Evolutionary conservation across 92 coral and sea anemone genomes (phyloP), one percentile per base, ranked within the genome.

Genomic region (Phenganax marumi): DNA sequence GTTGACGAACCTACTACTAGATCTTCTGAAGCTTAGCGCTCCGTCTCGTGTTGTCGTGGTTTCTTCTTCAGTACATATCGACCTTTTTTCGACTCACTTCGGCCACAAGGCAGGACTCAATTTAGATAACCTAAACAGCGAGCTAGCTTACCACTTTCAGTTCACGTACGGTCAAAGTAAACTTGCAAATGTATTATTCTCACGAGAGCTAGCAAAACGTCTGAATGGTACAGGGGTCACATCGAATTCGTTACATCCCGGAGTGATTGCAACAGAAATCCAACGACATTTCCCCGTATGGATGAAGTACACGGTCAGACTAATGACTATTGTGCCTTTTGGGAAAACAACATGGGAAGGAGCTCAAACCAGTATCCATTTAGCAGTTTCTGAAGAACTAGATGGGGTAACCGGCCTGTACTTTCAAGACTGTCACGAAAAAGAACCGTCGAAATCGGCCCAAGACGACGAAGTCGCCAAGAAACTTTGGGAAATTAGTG

Each of bases 131-230:
- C 77, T 91, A 63, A 50, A 26, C 18, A 56, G 73, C 18, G 57
- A 77, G 51, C 50, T 22, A 50, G 66, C 52, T 69, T 74, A 84
- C 26, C 16, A 90, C 58, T 70, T 65, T n/a, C 73, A 69, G 16
- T 51, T 8, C 22, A 79, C 83, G 46, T 92, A 90, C 72, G 24
- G 13, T 51, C 89, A 90, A 70, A 73, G 91, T 12, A 92, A 92
- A 72, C 84, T 92, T 2, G 93, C 93, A 6, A 91, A 92, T 70
- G 71, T 92, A 50, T 78, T 90, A 55, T 92, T 92, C 69, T 85
- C 93, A 62, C 86, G 54, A 84, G 93, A 92, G 55, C 73, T 92
- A 26, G 63, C 88, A 14, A 80, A 39, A 62, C 66, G 85, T 25
- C 79, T 91, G 13, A 87, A 87, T 80, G 95, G 92, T 86, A 54